These are phyloP conservation scores for Dendrocopos noguchii DNA, from an alignment of 2,113 vertebrate species.

Conservation along the genomic window DNA sequence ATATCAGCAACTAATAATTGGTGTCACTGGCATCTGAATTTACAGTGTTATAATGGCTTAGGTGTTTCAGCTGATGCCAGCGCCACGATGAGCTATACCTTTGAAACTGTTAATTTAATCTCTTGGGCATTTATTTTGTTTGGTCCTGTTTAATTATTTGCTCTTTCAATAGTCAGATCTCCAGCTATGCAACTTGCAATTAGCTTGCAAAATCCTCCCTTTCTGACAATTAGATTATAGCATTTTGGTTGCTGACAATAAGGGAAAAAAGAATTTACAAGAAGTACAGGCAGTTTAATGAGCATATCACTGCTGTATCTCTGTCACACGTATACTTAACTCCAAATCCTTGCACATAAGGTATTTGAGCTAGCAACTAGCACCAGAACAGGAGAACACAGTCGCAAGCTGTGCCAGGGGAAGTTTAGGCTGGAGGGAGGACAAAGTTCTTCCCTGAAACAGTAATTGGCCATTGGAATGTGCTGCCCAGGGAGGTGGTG, in stretches of 20 bases:
- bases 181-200: background rate
- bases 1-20: background rate
- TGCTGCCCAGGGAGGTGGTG: too few species aligned
- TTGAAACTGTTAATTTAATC: constrained; percentile 24
- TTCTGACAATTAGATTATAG: background rate
- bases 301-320: background rate
- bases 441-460: too few species aligned
- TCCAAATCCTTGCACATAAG: background rate
- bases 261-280: background rate
- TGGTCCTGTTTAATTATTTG: background rate
- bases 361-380: background rate
- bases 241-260: background rate
- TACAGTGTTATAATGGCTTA: background rate
- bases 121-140: constrained; percentile 15
- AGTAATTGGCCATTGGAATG: too few species aligned
- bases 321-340: background rate
- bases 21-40: background rate
- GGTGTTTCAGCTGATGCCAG: background rate
- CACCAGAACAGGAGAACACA: too few species aligned
- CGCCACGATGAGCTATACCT: background rate
- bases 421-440: too few species aligned
- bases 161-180: background rate
- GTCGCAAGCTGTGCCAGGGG: too few species aligned
- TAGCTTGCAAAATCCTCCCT: background rate
- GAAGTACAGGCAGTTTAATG: background rate